Conservation (phyloP, 2,888 invertebrate species). For the Spodoptera littoralis region DNA sequence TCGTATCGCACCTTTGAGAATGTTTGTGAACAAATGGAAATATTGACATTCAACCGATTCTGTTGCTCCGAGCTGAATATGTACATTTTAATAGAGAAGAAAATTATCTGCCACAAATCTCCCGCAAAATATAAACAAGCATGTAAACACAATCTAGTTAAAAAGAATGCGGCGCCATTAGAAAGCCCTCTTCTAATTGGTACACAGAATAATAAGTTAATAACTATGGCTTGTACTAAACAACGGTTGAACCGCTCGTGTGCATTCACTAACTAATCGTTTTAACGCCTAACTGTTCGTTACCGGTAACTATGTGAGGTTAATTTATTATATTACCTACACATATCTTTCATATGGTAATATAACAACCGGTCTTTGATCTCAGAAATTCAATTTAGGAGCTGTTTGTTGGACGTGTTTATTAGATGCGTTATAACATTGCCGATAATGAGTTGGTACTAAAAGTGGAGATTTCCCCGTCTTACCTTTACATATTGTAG, state of each 20-base stretch:
- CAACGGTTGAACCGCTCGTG: constrained; percentile 58
- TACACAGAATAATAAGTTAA: constrained; percentile 36
- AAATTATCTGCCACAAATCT: neutral
- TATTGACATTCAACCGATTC: too few relatives aligned
- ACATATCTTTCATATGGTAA: constrained; percentile 20
- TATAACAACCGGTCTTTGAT: constrained; percentile 22
- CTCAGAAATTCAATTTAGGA: constrained; percentile 36
- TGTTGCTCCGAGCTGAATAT: neutral
- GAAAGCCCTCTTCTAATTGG: constrained; percentile 48
- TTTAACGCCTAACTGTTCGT: constrained; percentile 52
- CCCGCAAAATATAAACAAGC: constrained; percentile 8
- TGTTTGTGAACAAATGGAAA: too few relatives aligned
- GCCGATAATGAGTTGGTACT: too few relatives aligned
- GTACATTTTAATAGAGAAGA: neutral
- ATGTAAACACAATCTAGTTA: constrained; percentile 13
- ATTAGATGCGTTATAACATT: constrained; percentile 2
- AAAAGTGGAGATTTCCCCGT: too few relatives aligned
- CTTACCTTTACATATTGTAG: too few relatives aligned
- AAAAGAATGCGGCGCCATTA: constrained; percentile 30
- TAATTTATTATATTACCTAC: constrained; percentile 29
- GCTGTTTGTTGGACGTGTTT: constrained; percentile 12
- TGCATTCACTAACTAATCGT: constrained; percentile 53
- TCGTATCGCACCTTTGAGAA: too few relatives aligned
- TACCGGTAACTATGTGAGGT: constrained; percentile 32
- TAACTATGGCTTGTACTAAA: constrained; percentile 42